Evolutionary conservation across 2,113 vertebrate genomes (phyloP).

Genomic region (Leptobrachium leishanense): DNA sequence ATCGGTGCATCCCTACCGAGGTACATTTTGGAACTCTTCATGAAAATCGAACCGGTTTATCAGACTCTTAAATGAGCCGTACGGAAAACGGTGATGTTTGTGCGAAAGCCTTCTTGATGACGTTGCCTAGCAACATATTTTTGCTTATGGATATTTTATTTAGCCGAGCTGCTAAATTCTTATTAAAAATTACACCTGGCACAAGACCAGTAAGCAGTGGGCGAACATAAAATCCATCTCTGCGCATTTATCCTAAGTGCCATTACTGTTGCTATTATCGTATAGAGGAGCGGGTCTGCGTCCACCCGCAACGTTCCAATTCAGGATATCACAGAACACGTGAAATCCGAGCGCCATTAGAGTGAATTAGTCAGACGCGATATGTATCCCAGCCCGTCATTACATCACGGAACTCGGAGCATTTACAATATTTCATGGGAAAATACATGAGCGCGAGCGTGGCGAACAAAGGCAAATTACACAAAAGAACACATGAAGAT

Average conservation of each 20-base stretch:
- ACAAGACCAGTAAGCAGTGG: neutral
- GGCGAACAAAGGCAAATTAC: too few relatives aligned
- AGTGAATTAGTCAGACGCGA: neutral
- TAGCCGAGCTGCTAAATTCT: neutral
- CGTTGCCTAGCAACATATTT: constrained; percentile 9
- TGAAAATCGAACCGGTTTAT: neutral
- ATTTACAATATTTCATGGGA: too few relatives aligned
- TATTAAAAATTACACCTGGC: constrained; percentile 12
- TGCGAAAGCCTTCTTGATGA: neutral
- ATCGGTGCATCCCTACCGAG: neutral
- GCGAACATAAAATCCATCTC: neutral
- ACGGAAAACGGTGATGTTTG: neutral
- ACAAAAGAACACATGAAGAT: too few relatives aligned
- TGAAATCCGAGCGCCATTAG: neutral
- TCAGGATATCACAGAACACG: neutral
- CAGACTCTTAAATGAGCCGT: neutral
- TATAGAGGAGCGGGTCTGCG: neutral
- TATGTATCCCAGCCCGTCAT: neutral
- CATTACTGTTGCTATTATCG: neutral
- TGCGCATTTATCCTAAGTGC: neutral
- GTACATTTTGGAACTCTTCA: neutral
- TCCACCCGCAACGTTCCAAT: neutral
- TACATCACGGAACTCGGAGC: too few relatives aligned
- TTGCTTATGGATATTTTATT: constrained; percentile 11
- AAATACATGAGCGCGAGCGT: too few relatives aligned